These are phyloP conservation scores for Amphiprion clarkii DNA, from an alignment of 2,797 vertebrate species.

Conservation along the genomic window DNA sequence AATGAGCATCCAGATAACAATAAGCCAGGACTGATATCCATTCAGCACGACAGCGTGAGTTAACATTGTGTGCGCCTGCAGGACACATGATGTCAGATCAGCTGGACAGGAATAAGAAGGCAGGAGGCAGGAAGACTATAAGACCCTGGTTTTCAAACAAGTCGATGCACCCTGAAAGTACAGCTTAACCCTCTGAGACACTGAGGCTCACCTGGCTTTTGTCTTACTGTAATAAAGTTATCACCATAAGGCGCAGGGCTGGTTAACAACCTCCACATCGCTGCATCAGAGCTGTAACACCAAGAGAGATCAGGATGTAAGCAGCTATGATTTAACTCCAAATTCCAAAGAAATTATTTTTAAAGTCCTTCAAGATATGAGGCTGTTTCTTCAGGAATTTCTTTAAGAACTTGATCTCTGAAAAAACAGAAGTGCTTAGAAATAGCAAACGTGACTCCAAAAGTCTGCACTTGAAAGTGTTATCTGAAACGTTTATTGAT, in stretches of 20 bases:
- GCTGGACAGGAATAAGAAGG: constrained; percentile 42
- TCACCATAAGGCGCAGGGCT: constrained; percentile 11
- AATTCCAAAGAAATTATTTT: constrained; percentile 18
- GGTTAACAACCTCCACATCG: constrained; percentile 40
- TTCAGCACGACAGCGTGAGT: constrained; percentile 70
- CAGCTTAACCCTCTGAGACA: constrained; percentile 63
- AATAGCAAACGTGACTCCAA: constrained; percentile 50
- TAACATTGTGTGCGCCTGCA: constrained; percentile 40
- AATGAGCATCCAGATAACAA: constrained; percentile 81
- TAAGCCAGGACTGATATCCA: constrained; percentile 74
- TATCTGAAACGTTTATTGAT: constrained; percentile 46
- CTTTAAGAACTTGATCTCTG: constrained; percentile 12
- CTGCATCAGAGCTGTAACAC: constrained; percentile 13
- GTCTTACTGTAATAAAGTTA: constrained; percentile 52
- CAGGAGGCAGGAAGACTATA: constrained; percentile 70
- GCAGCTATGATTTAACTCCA: not conserved
- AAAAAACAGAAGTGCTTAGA: constrained; percentile 20
- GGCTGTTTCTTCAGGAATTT: constrained; percentile 23
- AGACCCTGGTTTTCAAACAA: constrained; percentile 61
- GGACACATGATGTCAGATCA: constrained; percentile 51
- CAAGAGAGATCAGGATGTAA: constrained; percentile 6
- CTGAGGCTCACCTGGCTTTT: constrained; percentile 45
- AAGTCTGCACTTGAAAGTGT: constrained; percentile 32
- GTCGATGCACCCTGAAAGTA: constrained; percentile 51
- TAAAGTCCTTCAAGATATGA: constrained; percentile 8